Evolutionary conservation across 2,113 vertebrate genomes (phyloP), one percentile per base, ranked within the genome.

Genomic region (Trichomycterus rosablanca): DNA sequence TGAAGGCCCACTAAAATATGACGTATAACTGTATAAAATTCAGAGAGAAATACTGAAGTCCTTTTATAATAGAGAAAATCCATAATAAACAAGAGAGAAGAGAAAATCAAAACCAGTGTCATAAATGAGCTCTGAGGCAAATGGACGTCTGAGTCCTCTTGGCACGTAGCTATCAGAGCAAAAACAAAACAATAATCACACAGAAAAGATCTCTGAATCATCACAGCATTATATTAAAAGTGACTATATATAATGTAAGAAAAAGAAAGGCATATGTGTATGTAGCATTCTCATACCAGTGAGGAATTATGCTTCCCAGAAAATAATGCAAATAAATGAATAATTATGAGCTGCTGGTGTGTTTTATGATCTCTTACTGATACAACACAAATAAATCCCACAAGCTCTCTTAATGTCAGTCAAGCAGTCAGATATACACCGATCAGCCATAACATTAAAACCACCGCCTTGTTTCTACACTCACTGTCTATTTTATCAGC

Each of bases 61-160:
- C 52, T 53, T 15, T 16, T 59, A n/a, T n/a, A 11, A 34, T 7
- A 34, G n/a, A 61, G 45, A 49, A 50, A 65, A 22, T 18, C 35
- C 55, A 42, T 28, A 48, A 57, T 53, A 45, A 58, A 58, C 12
- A 10, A 43, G 43, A 40, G 46, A 35, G 44, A 30, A 16, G 30
- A 12, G 15, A 12, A 50, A 16, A 50, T 28, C n/a, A 7, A 56
- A 53, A 72, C 70, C 70, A 67, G 64, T 72, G 63, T 67, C 32
- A 46, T 64, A 67, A 58, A 67, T 53, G 45, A 28, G 40, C 35
- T 46, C 43, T 46, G 42, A 46, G 42, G 14, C 50, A 46, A n/a
- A 63, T 16, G 43, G 43, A 50, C 43, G n/a, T 12, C 22, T 19
- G n/a, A 50, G 14, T 59, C 52, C 24, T 37, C 35, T 51, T 52